Conservation (phyloP, 2,888 invertebrate genomes). For the Dorcus parallelipipedus region DNA sequence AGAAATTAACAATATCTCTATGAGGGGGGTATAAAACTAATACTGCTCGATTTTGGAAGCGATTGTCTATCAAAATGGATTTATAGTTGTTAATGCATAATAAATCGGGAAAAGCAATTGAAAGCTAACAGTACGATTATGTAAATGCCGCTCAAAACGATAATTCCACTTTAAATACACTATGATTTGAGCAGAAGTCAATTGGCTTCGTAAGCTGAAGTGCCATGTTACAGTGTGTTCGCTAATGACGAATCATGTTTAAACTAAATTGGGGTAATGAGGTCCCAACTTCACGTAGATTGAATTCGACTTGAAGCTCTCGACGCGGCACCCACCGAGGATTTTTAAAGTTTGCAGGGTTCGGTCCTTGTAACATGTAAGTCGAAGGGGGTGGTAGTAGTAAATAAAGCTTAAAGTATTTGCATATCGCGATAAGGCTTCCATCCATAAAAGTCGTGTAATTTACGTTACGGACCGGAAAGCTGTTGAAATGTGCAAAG, state of each 20-base stretch:
- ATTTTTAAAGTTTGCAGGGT: too few species aligned
- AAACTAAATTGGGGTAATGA: slow-evolving; percentile 48
- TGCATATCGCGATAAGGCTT: slow-evolving; percentile 3
- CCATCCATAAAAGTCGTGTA: not conserved
- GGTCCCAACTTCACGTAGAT: slow-evolving; percentile 39
- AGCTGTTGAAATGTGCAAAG: slow-evolving; percentile 29
- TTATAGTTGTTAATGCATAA: too few species aligned
- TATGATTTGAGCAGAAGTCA: slow-evolving; percentile 38
- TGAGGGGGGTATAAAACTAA: too few species aligned
- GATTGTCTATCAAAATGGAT: not conserved
- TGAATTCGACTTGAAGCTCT: slow-evolving; percentile 25
- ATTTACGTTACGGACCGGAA: slow-evolving; percentile 6
- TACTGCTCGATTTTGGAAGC: not conserved
- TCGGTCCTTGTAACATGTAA: too few species aligned
- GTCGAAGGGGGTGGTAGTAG: not conserved
- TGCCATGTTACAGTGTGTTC: slow-evolving; percentile 37
- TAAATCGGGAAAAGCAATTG: too few species aligned
- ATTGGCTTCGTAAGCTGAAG: slow-evolving; percentile 47
- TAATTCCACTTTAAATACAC: slow-evolving; percentile 15
- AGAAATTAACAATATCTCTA: too few species aligned
- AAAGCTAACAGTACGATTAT: not conserved
- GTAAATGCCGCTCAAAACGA: not conserved
- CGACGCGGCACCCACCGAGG: not conserved
- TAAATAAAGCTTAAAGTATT: not conserved
- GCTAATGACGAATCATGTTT: slow-evolving; percentile 47